Evolutionary conservation across 2,888 invertebrate species (phyloP).

Genomic region (Cetonia aurata): DNA sequence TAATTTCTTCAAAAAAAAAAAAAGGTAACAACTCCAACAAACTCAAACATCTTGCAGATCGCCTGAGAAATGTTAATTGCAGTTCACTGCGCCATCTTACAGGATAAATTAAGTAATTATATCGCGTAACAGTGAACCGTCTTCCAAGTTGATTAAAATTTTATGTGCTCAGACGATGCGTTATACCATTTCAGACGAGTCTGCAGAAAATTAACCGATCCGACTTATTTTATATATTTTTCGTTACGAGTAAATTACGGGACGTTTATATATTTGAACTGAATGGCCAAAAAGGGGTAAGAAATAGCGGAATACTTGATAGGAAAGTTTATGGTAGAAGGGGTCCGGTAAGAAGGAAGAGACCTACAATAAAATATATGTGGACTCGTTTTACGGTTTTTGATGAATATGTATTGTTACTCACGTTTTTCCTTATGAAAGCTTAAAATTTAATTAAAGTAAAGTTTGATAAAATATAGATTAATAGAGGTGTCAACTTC

Average conservation of each 20-base stretch:
- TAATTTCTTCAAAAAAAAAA: neutral
- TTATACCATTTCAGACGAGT: constrained; percentile 30
- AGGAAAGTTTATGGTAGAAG: constrained; percentile 1
- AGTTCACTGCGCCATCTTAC: constrained; percentile 6
- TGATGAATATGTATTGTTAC: constrained; percentile 24
- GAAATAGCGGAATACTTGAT: neutral
- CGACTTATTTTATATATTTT: constrained; percentile 38
- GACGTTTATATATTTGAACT: constrained; percentile 28
- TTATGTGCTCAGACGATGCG: constrained; percentile 37
- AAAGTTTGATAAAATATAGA: neutral
- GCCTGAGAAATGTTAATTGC: constrained; percentile 27
- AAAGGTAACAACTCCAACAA: neutral
- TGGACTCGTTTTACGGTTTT: constrained; percentile 18
- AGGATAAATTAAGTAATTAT: constrained; percentile 41
- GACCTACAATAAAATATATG: constrained; percentile 34
- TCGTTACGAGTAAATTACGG: constrained; percentile 33
- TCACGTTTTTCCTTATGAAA: neutral
- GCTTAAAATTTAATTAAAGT: constrained; percentile 30
- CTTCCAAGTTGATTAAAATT: constrained; percentile 43
- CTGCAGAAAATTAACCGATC: constrained; percentile 39
- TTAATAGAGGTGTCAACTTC: too few relatives aligned
- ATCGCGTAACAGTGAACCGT: constrained; percentile 33
- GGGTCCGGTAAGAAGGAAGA: neutral
- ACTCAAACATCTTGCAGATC: constrained; percentile 20
- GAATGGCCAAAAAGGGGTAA: constrained; percentile 2